These are phyloP conservation scores for Chunga burmeisteri DNA, from an alignment of 2,113 vertebrate genomes.

Conservation along the genomic window DNA sequence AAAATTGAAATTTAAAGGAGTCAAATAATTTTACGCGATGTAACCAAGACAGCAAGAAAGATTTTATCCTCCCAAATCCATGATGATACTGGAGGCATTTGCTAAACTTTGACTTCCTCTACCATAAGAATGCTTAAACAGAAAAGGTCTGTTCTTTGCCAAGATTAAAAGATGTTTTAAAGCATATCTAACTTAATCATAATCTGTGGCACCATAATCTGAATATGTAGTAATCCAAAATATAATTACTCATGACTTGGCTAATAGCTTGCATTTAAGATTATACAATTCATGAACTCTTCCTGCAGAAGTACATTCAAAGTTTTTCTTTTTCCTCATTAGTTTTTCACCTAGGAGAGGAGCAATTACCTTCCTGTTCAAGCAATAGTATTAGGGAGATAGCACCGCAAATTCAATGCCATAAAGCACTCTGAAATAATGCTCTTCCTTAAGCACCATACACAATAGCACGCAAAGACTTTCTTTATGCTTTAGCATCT, in stretches of 20 bases:
- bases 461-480: background rate
- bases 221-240: background rate
- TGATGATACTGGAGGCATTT: background rate
- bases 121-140: background rate
- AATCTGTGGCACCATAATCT: background rate
- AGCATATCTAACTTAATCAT: background rate
- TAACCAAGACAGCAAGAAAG: background rate
- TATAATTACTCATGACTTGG: background rate
- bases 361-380: background rate
- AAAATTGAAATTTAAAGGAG: background rate
- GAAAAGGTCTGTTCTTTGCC: background rate
- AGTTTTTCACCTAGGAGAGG: background rate
- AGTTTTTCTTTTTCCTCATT: background rate
- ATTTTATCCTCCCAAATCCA: background rate
- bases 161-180: background rate
- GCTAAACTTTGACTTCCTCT: background rate
- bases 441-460: background rate
- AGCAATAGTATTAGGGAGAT: background rate
- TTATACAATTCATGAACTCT: background rate
- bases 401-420: background rate
- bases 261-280: background rate
- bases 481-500: background rate
- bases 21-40: background rate
- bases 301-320: background rate
- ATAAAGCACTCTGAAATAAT: background rate